Evolutionary conservation across 1,140 invertebrate species (phyloP).

Genomic region (Steinernema feltiae): DNA sequence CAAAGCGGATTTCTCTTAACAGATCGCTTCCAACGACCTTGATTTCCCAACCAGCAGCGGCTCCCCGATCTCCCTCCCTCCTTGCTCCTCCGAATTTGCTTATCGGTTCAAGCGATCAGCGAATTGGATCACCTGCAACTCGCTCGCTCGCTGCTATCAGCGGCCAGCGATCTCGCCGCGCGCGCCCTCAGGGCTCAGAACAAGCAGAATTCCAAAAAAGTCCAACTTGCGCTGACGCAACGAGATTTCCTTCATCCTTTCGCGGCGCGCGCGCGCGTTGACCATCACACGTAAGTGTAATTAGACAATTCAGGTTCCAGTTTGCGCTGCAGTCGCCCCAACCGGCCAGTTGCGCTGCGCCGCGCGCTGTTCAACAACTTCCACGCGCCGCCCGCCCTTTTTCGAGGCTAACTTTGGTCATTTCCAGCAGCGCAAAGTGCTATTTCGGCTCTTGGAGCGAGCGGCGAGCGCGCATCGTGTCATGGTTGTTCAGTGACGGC

Average conservation of each 20-base stretch:
- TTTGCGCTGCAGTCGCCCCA: not conserved
- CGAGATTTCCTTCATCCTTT: constrained; percentile 9
- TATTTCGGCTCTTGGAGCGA: no score
- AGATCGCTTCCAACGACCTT: no score
- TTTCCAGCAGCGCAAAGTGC: no score
- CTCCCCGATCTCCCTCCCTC: no score
- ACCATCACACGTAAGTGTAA: constrained; percentile 15
- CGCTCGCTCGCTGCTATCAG: not conserved
- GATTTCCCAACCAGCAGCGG: no score
- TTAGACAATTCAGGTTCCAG: constrained; percentile 3
- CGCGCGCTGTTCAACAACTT: not conserved
- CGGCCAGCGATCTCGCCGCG: not conserved
- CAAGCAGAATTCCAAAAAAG: constrained; percentile 11
- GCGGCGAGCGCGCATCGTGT: no score
- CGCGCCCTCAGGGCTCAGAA: not conserved
- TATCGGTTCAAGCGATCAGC: not conserved
- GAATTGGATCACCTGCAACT: not conserved
- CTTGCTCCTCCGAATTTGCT: no score
- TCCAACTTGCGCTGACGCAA: constrained; percentile 12
- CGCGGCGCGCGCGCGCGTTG: not conserved
- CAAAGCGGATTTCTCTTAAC: no score
- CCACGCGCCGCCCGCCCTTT: not conserved
- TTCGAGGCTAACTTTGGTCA: no score
- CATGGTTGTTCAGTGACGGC: no score
- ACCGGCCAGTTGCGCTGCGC: not conserved